These are phyloP conservation scores for Cotesia congregata DNA, from an alignment of 2,888 invertebrate species.

Conservation along the genomic window DNA sequence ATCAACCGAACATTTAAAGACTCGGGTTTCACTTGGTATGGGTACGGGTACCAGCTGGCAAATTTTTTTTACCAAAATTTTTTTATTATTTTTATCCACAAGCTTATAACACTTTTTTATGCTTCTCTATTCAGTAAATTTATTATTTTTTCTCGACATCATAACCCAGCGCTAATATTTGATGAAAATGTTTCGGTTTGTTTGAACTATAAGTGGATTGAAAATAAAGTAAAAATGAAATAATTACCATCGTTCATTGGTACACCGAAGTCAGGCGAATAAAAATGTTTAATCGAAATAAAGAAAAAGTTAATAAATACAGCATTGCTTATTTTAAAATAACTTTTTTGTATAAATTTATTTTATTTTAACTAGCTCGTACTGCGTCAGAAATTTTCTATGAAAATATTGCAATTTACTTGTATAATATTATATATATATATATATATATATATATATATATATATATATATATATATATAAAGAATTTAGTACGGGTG, in stretches of 20 bases:
- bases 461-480: background rate
- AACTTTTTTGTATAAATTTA: background rate
- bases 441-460: conserved; percentile 8
- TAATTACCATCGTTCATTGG: background rate
- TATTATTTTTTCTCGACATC: background rate
- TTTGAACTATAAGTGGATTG: background rate
- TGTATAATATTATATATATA: background rate
- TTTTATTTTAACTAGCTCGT: background rate
- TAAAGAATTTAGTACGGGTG: background rate
- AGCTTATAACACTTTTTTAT: background rate
- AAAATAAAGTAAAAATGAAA: background rate
- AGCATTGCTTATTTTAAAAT: background rate
- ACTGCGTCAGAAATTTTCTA: background rate
- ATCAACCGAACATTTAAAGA: conserved; percentile 7
- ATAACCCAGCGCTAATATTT: background rate
- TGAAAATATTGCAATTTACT: background rate
- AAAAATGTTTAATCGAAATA: background rate
- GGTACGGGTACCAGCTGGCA: conserved; percentile 4
- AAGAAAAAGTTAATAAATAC: background rate
- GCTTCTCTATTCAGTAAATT: background rate
- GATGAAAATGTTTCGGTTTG: background rate
- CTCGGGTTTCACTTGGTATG: conserved; percentile 9
- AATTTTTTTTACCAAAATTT: background rate
- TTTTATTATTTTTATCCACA: background rate
- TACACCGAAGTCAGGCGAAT: background rate